Evolutionary conservation across 2,888 invertebrate genomes (phyloP).

Genomic region (Scotopteryx bipunctaria): DNA sequence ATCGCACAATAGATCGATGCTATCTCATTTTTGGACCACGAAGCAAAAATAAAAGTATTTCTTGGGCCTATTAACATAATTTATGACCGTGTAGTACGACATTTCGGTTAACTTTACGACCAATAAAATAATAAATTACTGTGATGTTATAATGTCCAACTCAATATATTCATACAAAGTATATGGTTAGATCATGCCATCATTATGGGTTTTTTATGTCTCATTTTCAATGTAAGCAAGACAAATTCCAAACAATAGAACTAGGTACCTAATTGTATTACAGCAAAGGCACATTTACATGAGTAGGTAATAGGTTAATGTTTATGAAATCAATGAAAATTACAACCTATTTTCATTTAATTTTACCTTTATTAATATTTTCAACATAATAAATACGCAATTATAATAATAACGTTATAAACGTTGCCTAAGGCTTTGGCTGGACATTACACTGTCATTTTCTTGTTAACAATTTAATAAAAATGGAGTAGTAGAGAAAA

Average conservation of each 20-base stretch:
- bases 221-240: constrained; percentile 1
- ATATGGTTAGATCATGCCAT: constrained; percentile 16
- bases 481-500: neutral
- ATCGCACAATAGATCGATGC: constrained; percentile 33
- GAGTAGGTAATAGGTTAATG: too few species aligned
- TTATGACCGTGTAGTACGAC: constrained; percentile 34
- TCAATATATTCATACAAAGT: constrained; percentile 15
- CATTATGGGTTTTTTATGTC: constrained; percentile 14
- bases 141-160: constrained; percentile 18
- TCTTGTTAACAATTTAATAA: neutral
- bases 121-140: constrained; percentile 36
- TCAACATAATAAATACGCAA: neutral
- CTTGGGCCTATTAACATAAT: constrained; percentile 31
- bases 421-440: neutral
- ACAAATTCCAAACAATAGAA: neutral
- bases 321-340: neutral
- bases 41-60: constrained; percentile 35
- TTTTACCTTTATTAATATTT: neutral
- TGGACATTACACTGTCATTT: neutral
- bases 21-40: constrained; percentile 34
- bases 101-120: constrained; percentile 34
- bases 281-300: too few species aligned
- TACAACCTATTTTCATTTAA: neutral
- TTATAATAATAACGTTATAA: neutral
- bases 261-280: too few species aligned